These are phyloP conservation scores for Idaea straminata DNA, from an alignment of 2,888 invertebrate species.

Conservation along the genomic window DNA sequence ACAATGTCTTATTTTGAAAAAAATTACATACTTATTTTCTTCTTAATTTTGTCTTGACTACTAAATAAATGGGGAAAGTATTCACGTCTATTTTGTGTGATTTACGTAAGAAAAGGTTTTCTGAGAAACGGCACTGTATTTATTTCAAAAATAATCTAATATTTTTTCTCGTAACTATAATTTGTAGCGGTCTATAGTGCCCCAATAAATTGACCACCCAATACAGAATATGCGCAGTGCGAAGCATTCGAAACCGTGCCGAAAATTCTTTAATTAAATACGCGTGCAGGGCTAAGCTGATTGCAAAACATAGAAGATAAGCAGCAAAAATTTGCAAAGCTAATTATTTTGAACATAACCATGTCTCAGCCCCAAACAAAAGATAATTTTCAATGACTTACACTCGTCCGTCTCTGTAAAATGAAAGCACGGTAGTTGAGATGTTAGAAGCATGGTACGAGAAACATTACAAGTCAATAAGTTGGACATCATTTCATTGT, in stretches of 20 bases:
- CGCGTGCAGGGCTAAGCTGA: not conserved
- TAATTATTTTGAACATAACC: constrained; percentile 57
- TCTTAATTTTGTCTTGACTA: too few species aligned
- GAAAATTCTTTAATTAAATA: not conserved
- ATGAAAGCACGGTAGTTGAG: constrained; percentile 74
- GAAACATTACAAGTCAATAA: constrained; percentile 10
- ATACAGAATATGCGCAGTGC: not conserved
- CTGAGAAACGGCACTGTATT: too few species aligned
- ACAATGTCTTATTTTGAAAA: too few species aligned
- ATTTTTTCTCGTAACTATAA: not conserved
- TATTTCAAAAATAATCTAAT: too few species aligned
- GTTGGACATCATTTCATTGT: constrained; percentile 8
- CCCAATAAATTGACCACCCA: not conserved
- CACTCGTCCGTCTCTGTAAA: constrained; percentile 79
- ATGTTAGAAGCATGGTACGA: constrained; percentile 59
- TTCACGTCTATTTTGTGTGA: too few species aligned
- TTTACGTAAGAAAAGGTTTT: too few species aligned
- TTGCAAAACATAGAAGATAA: constrained; percentile 4
- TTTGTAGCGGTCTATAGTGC: not conserved
- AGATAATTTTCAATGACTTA: constrained; percentile 68
- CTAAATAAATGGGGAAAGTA: too few species aligned
- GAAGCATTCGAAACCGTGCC: not conserved
- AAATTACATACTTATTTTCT: too few species aligned
- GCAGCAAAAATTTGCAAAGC: constrained; percentile 37
- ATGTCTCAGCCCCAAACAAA: constrained; percentile 56